These are phyloP conservation scores for Aurelia sp. DNA, from an alignment of 30 jellyfish, hydroid and myxozoan species.

Conservation along the genomic window DNA sequence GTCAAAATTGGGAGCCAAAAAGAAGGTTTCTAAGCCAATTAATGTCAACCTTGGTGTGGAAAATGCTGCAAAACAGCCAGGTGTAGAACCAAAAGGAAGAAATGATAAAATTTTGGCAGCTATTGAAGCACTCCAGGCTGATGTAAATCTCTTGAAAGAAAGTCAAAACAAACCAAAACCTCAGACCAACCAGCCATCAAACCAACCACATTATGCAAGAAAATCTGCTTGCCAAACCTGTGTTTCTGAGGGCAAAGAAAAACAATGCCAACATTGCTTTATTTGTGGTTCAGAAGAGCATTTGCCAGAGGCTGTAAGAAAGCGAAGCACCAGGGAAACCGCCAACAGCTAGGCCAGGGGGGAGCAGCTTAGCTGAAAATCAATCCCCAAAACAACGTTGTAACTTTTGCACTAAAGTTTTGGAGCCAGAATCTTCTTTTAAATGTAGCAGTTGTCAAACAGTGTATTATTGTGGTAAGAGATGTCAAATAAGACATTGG, in stretches of 20 bases:
- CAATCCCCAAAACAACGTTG: constrained; percentile 15
- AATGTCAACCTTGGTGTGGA: constrained; percentile 21
- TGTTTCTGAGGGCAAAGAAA: constrained; percentile 4
- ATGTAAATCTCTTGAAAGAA: background rate
- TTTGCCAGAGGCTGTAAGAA: background rate
- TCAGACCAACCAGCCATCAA: constrained; percentile 2
- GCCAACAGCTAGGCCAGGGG: background rate
- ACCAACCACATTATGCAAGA: constrained; percentile 2
- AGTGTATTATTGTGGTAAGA: background rate
- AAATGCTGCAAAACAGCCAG: constrained; percentile 27
- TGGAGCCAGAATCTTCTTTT: background rate
- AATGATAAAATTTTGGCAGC: constrained; percentile 30
- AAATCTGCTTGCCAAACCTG: background rate
- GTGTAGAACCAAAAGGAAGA: constrained; percentile 2
- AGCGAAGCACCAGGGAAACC: constrained; percentile 1
- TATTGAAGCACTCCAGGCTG: constrained; percentile 28
- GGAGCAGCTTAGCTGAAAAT: background rate
- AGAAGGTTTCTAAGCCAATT: constrained; percentile 2
- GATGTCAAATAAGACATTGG: too few relatives aligned
- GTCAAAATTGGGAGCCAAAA: constrained; percentile 23
- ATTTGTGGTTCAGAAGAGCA: constrained; percentile 37
- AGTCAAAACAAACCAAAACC: background rate
- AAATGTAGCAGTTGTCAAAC: constrained; percentile 28
- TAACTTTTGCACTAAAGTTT: constrained; percentile 11
- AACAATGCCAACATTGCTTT: constrained; percentile 36